Conservation (phyloP, 2,888 invertebrate genomes). For the Thereva nobilitata region DNA sequence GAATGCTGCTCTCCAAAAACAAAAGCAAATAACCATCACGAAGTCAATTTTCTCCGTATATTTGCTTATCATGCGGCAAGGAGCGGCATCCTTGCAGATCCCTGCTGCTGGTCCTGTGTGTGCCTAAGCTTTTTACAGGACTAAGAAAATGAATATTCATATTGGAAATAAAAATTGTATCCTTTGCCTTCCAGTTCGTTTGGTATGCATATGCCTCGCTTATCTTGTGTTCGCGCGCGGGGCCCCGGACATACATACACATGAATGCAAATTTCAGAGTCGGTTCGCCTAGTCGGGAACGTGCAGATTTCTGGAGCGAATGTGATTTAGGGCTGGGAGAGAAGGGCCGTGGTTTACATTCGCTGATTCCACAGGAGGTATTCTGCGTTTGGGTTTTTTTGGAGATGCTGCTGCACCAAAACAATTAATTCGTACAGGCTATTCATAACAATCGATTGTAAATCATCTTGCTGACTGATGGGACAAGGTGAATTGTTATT, state of each 20-base stretch:
- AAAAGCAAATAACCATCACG: slow-evolving; percentile 24
- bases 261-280: not conserved
- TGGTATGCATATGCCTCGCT: slow-evolving; percentile 22
- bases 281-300: not conserved
- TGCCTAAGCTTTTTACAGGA: not conserved
- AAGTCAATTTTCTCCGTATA: slow-evolving; percentile 30
- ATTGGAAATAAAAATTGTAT: slow-evolving; percentile 23
- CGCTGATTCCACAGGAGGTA: too few species aligned
- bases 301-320: too few species aligned
- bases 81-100: not conserved
- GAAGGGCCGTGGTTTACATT: too few species aligned
- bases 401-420: too few species aligned
- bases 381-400: too few species aligned
- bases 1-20: slow-evolving; percentile 3
- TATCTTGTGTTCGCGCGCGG: not conserved
- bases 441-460: too few species aligned
- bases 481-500: too few species aligned
- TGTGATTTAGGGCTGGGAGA: too few species aligned
- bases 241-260: not conserved
- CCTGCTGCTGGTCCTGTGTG: not conserved
- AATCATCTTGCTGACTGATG: too few species aligned
- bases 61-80: slow-evolving; percentile 28
- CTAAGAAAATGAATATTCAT: slow-evolving; percentile 33
- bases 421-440: too few species aligned
- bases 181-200: slow-evolving; percentile 21